Conservation (phyloP, 1,140 invertebrate species). For the Mya arenaria region DNA sequence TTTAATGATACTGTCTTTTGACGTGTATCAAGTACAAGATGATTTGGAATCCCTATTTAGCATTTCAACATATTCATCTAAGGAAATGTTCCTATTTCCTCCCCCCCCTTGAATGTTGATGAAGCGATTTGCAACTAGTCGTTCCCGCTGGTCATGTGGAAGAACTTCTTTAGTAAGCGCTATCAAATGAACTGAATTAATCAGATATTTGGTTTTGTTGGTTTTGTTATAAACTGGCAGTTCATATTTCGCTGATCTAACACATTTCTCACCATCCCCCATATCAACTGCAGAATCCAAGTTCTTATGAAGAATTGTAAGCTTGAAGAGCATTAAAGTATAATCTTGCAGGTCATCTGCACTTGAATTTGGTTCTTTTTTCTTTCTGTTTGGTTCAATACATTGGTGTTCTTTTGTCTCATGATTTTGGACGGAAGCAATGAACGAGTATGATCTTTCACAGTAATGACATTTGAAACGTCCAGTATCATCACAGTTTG, state of each 20-base stretch:
- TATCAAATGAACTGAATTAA: constrained; percentile 48
- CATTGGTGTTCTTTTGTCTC: constrained; percentile 17
- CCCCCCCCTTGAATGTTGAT: constrained; percentile 49
- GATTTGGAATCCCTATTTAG: constrained; percentile 53
- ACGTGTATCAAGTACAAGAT: constrained; percentile 39
- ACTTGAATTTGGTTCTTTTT: not conserved
- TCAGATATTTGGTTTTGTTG: constrained; percentile 55
- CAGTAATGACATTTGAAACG: constrained; percentile 54
- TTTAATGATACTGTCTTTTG: constrained; percentile 46
- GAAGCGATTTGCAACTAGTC: constrained; percentile 50
- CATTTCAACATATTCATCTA: constrained; percentile 55
- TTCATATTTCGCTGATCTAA: constrained; percentile 59
- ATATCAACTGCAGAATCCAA: constrained; percentile 52
- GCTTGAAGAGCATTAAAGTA: constrained; percentile 44
- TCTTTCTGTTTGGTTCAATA: not conserved
- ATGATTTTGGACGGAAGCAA: constrained; percentile 5
- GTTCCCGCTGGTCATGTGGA: constrained; percentile 10
- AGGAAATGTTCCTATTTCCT: constrained; percentile 55
- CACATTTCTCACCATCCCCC: constrained; percentile 52
- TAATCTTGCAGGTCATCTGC: constrained; percentile 37
- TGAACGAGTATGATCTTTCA: constrained; percentile 48
- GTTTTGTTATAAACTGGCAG: constrained; percentile 57
- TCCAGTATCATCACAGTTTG: constrained; percentile 17
- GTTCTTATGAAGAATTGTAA: constrained; percentile 49
- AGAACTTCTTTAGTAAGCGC: constrained; percentile 21